Evolutionary conservation across 2,113 vertebrate genomes (phyloP), one percentile per base, ranked within the genome.

Genomic region (Xiphorhynchus elegans): DNA sequence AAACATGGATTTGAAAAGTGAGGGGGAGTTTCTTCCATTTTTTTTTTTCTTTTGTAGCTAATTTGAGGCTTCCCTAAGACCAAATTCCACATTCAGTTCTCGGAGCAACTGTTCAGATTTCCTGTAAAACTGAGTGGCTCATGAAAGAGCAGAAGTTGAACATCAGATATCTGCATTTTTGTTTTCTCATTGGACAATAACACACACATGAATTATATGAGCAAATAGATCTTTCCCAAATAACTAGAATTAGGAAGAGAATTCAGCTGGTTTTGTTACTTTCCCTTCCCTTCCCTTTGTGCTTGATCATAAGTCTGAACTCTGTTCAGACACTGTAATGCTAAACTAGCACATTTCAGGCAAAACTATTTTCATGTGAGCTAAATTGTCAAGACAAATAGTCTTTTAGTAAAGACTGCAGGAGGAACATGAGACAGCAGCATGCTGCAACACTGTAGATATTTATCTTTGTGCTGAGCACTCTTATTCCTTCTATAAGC

Each of bases 21-120:
- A 10, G 1, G 1, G 2, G 0, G 5, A 17, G 16, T 64, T 70
- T 3, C 37, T 5, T 16, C 16, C 10, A 4, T 18, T 13, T 29
- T 33, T 31, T 11, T 60, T 62, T 62, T 19, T 52, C 33, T 87
- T 63, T 69, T 72, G 24, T 58, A 56, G 37, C 39, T 79, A 44
- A 66, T 83, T n/a, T 89, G 63, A 78, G 67, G 47, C 63, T 88
- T 79, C 24, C 35, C 23, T 91, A 84, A 85, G 26, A 80, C 77
- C 40, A 33, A 52, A 77, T 86, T 83, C 68, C 60, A 80, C 39
- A 74, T 29, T 33, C 55, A 63, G 24, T 80, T 55, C 59, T 42
- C 24, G 33, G 35, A 56, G 49, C 24, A 95, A 63, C 47, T 42
- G 13, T 70, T 68, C 52, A 78, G 5, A 53, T 85, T 66, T 88